Conservation (phyloP, 2,113 vertebrate species). For the Chamaetylas fuelleborni region DNA sequence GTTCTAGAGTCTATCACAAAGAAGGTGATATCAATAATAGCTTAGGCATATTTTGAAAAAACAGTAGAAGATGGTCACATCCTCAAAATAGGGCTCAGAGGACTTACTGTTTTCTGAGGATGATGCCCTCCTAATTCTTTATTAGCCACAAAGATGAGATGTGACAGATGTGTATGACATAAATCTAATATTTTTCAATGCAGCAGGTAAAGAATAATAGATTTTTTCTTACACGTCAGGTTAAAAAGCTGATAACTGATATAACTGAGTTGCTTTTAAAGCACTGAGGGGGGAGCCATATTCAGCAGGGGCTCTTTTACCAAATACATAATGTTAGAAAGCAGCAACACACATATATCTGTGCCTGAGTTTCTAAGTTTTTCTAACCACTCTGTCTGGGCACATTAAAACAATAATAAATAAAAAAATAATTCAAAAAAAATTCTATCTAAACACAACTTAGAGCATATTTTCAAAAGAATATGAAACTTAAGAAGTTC, state of each 20-base stretch:
- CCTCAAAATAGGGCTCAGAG: background rate
- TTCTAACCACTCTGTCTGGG: background rate
- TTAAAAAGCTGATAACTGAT: background rate
- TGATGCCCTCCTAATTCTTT: background rate
- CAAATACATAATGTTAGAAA: background rate
- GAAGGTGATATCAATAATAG: background rate
- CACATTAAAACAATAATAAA: background rate
- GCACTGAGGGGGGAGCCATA: background rate
- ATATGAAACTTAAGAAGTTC: background rate
- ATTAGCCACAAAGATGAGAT: background rate
- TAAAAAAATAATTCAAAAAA: background rate
- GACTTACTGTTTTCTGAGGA: background rate
- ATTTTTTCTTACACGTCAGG: background rate
- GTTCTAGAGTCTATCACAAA: background rate
- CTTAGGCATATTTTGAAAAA: background rate
- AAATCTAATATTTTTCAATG: background rate
- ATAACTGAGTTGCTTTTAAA: background rate
- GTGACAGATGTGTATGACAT: rapidly evolving
- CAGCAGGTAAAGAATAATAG: background rate
- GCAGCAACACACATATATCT: background rate
- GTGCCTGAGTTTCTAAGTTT: background rate
- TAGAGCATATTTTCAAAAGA: background rate
- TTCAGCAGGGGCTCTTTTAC: background rate
- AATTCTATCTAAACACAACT: background rate
- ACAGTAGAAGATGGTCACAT: background rate